These are phyloP conservation scores for Hemiprocne comata DNA, from an alignment of 2,113 vertebrate genomes.

Conservation along the genomic window DNA sequence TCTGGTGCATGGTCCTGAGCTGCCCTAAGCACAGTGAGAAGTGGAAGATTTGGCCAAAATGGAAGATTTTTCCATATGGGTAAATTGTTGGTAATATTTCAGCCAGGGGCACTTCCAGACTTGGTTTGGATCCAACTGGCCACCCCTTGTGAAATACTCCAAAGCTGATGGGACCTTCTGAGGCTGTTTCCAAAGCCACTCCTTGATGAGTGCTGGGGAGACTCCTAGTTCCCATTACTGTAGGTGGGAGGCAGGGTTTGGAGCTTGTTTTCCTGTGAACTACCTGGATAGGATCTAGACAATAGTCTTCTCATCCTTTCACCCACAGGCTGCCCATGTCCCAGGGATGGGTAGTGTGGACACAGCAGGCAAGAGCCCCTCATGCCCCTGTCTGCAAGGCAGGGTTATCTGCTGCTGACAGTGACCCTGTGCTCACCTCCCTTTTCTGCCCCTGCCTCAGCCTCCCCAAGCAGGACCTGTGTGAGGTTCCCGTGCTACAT, in stretches of 20 bases:
- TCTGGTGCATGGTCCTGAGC: fast-evolving
- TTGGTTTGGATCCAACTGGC: neutral
- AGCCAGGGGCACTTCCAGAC: neutral
- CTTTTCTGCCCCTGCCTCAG: neutral
- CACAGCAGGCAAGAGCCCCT: neutral
- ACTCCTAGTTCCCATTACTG: neutral
- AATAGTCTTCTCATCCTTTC: neutral
- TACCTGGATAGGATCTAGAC: neutral
- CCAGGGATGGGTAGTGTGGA: neutral
- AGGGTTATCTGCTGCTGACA: fast-evolving
- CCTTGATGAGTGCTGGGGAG: neutral
- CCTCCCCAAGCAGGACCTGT: neutral
- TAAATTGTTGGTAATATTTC: neutral
- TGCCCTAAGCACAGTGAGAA: neutral
- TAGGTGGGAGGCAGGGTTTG: neutral
- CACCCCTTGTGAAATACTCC: neutral
- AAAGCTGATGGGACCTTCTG: neutral
- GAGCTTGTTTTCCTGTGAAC: neutral
- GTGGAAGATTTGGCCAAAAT: neutral
- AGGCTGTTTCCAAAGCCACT: neutral
- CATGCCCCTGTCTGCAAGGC: neutral
- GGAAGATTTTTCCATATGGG: neutral
- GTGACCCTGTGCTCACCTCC: too few relatives aligned
- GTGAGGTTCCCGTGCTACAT: neutral
- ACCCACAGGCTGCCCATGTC: fast-evolving